phyloP scores from a whole-genome alignment of 2,888 invertebrate genomes.

The Ichneumoninae sp. region DNA sequence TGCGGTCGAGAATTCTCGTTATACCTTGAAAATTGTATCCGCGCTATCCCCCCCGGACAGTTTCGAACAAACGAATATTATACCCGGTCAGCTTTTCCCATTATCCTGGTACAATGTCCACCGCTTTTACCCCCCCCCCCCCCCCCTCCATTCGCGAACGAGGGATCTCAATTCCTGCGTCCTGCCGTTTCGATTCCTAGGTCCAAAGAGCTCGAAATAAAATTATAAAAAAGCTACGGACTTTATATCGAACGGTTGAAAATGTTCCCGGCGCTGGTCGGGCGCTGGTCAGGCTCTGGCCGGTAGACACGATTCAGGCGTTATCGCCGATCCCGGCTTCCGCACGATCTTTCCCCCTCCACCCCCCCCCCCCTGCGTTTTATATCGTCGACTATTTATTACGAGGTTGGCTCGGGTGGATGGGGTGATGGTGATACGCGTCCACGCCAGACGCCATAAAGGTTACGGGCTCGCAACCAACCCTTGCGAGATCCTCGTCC shows the following conservation, averaged over 20 bases:
- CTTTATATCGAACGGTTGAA: constrained; percentile 51
- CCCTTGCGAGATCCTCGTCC: constrained; percentile 43
- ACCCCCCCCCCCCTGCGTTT: constrained; percentile 36
- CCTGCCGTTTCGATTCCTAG: constrained; percentile 13
- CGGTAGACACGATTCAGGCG: constrained; percentile 44
- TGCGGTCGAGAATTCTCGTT: constrained; percentile 64
- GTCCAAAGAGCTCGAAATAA: neutral
- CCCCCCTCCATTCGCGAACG: neutral
- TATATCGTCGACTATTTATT: constrained; percentile 68
- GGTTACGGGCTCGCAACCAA: constrained; percentile 53
- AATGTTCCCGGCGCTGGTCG: constrained; percentile 9
- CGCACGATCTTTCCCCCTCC: constrained; percentile 24
- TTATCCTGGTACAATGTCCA: neutral
- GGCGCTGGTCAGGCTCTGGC: constrained; percentile 26
- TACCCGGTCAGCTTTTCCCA: constrained; percentile 39
- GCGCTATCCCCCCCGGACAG: constrained; percentile 5
- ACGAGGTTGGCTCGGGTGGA: constrained; percentile 55
- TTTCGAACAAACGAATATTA: constrained; percentile 43
- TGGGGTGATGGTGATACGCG: constrained; percentile 53
- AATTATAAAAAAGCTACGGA: constrained; percentile 5
- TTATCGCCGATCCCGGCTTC: constrained; percentile 47
- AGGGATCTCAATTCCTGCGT: constrained; percentile 27
- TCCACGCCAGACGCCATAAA: constrained; percentile 62
- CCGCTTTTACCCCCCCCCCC: neutral
- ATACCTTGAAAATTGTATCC: constrained; percentile 56